Percentiles rank a stretch among this genome's conserved stretches.
phyloP scores from a whole-genome alignment of 2,113 vertebrate genomes.

The Seriola dumerili region DNA sequence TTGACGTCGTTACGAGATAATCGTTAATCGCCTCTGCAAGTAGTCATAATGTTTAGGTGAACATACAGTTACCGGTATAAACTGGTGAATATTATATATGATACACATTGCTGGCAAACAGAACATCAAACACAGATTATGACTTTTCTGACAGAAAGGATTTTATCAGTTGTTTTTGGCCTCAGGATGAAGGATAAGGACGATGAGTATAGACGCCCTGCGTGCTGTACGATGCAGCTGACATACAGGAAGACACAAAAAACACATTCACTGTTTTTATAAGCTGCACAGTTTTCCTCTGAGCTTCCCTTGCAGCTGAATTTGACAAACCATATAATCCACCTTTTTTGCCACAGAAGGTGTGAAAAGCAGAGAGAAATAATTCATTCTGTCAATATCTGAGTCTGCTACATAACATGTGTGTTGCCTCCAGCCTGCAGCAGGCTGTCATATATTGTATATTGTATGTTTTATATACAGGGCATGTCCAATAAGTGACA shows the following conservation, averaged over 20 bases:
- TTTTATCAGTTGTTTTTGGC: background rate
- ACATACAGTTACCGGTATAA: background rate
- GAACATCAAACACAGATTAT: background rate
- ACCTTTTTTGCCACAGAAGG: background rate
- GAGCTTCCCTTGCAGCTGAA: background rate
- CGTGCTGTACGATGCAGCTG: background rate
- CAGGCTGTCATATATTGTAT: background rate
- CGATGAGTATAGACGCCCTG: background rate
- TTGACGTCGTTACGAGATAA: too few species aligned
- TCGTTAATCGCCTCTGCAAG: too few species aligned
- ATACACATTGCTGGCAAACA: background rate
- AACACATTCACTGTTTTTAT: slow-evolving; percentile 2
- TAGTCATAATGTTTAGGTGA: too few species aligned
- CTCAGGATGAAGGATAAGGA: background rate
- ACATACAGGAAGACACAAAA: background rate
- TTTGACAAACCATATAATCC: background rate
- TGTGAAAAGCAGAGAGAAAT: background rate
- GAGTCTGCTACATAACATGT: background rate
- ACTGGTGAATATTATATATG: background rate
- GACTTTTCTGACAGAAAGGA: background rate
- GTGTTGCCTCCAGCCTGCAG: background rate
- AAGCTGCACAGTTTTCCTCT: background rate
- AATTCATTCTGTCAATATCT: background rate
- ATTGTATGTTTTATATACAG: background rate
- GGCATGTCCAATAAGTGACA: background rate